Evolutionary conservation across 2,888 invertebrate species (phyloP).

Genomic region (Cheilosia pagana): DNA sequence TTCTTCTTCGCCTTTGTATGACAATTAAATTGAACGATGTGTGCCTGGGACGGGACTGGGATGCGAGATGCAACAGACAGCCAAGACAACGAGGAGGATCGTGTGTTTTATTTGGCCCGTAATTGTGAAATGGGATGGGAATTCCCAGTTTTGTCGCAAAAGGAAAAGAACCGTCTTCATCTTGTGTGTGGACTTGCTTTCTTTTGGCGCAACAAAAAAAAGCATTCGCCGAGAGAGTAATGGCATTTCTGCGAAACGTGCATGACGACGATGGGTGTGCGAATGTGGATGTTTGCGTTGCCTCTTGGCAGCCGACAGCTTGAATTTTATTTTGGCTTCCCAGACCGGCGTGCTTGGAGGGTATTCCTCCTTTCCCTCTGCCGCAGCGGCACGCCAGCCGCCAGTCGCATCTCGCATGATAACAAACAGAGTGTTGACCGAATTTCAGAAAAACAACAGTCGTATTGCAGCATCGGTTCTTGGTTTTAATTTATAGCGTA

Average conservation of each 20-base stretch:
- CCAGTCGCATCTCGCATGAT: no score
- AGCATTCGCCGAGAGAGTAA: conserved; percentile 49
- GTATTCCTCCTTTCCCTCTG: conserved; percentile 5
- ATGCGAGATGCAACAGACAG: conserved; percentile 16
- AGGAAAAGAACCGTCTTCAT: conserved; percentile 12
- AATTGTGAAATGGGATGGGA: conserved; percentile 46
- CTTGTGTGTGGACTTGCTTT: neutral
- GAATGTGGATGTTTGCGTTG: conserved; percentile 22
- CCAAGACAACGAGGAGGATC: conserved; percentile 26
- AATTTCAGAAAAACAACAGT: conserved; percentile 19
- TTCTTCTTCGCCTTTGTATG: conserved; percentile 47
- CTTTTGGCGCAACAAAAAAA: neutral
- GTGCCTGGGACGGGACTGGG: conserved; percentile 5
- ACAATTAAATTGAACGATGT: conserved; percentile 65
- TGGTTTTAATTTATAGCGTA: conserved; percentile 5
- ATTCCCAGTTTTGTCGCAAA: conserved; percentile 50
- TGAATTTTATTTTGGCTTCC: neutral
- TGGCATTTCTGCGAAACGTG: conserved; percentile 61
- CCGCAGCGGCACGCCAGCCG: conserved; percentile 4
- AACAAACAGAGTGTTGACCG: conserved; percentile 47
- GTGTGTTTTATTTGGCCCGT: conserved; percentile 41
- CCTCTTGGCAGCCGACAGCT: neutral
- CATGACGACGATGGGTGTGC: conserved; percentile 3
- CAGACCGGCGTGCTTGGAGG: neutral
- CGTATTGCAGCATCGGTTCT: conserved; percentile 15